phyloP scores from a whole-genome alignment of 2,888 invertebrate species.

The Machimus atricapillus region DNA sequence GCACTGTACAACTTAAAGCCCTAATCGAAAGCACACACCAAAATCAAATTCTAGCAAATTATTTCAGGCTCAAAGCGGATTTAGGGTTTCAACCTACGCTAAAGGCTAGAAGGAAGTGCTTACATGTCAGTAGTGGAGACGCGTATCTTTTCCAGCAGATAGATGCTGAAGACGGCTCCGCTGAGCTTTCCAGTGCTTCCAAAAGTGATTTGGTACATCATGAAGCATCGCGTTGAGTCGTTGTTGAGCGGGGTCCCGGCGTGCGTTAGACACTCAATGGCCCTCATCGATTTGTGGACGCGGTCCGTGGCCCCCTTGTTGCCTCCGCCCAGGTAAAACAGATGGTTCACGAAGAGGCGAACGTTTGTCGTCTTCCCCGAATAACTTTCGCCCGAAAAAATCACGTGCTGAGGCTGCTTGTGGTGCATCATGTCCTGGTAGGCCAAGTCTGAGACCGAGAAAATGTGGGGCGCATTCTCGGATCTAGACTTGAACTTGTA shows the following conservation, averaged over 20 bases:
- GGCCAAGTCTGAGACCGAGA: slow-evolving; percentile 86
- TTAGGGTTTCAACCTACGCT: neutral
- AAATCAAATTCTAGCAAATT: neutral
- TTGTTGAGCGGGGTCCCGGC: slow-evolving; percentile 85
- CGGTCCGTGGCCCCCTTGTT: slow-evolving; percentile 61
- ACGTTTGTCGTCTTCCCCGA: slow-evolving; percentile 91
- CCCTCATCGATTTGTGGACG: slow-evolving; percentile 57
- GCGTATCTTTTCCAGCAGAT: slow-evolving; percentile 88
- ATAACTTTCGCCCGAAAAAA: slow-evolving; percentile 88
- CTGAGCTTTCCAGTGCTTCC: slow-evolving; percentile 85
- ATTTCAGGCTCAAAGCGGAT: neutral
- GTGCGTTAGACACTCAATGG: slow-evolving; percentile 70
- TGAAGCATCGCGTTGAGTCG: slow-evolving; percentile 83
- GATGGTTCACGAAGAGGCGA: slow-evolving; percentile 78
- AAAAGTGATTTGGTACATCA: slow-evolving; percentile 83
- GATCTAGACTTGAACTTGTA: slow-evolving; percentile 86
- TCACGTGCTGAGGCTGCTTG: slow-evolving; percentile 82
- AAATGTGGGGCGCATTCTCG: slow-evolving; percentile 90
- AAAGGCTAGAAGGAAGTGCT: slow-evolving; percentile 51
- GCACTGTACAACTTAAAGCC: neutral
- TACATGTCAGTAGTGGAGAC: slow-evolving; percentile 81
- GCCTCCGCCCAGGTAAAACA: slow-evolving; percentile 81
- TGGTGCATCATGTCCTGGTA: slow-evolving; percentile 92
- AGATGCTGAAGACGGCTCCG: slow-evolving; percentile 85
- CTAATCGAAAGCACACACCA: neutral